phyloP scores from a whole-genome alignment of 2,797 vertebrate species.

The Ctenopoma kingsleyae region DNA sequence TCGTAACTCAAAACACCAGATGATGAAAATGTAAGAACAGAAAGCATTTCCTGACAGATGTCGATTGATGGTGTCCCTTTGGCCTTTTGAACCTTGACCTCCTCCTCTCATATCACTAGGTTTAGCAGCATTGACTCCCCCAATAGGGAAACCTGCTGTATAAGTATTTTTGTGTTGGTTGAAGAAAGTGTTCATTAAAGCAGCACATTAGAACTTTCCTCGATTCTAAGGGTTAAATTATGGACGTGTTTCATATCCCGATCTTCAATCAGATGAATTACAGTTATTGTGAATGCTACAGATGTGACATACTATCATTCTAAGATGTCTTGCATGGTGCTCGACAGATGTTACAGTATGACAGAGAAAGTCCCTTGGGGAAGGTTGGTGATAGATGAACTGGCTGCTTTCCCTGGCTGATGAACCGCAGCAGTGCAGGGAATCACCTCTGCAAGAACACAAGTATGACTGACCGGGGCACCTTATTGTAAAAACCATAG shows the following conservation, averaged over 20 bases:
- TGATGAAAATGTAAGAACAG: conserved; percentile 68
- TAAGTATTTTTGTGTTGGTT: conserved; percentile 37
- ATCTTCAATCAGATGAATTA: conserved; percentile 69
- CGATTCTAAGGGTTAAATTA: conserved; percentile 29
- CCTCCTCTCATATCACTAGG: conserved; percentile 33
- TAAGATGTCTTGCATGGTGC: conserved; percentile 50
- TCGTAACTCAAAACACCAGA: conserved; percentile 73
- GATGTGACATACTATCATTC: conserved; percentile 69
- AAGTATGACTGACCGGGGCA: conserved; percentile 51
- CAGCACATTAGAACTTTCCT: conserved; percentile 63
- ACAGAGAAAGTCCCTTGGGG: conserved; percentile 40
- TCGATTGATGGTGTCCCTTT: conserved; percentile 66
- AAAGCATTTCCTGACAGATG: conserved; percentile 60
- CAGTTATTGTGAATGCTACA: conserved; percentile 58
- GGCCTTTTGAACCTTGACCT: conserved; percentile 62
- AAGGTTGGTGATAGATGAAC: conserved; percentile 56
- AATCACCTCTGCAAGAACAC: conserved; percentile 45
- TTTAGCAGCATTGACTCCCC: conserved; percentile 49
- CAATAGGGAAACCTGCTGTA: neutral
- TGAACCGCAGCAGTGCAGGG: conserved; percentile 37
- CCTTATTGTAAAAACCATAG: conserved; percentile 52
- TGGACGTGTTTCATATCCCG: conserved; percentile 66
- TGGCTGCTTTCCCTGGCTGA: conserved; percentile 35
- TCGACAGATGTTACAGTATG: conserved; percentile 71
- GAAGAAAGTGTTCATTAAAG: conserved; percentile 43